phyloP scores from a whole-genome alignment of 2,797 vertebrate genomes.

The Iguana delicatissima region DNA sequence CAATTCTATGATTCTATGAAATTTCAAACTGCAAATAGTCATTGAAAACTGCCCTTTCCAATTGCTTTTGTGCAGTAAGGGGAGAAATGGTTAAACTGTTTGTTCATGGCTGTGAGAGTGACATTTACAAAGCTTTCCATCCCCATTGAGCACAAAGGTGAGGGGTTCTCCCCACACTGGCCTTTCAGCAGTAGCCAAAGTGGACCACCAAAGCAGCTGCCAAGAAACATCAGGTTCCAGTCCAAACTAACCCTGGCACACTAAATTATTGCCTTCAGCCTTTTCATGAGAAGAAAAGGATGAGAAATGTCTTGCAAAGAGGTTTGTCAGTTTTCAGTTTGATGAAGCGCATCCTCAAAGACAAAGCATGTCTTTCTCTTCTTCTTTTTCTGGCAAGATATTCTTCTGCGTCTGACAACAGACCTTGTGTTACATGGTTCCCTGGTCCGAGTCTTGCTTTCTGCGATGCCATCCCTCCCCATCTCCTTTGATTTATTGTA shows the following conservation, averaged over 20 bases:
- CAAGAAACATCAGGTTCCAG: not conserved
- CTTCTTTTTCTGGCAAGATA: conserved; percentile 39
- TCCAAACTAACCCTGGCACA: not conserved
- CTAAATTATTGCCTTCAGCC: not conserved
- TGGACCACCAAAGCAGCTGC: not conserved
- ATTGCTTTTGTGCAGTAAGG: too few relatives aligned
- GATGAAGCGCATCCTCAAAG: not conserved
- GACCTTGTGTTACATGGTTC: not conserved
- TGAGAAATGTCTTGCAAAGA: not conserved
- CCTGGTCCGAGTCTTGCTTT: not conserved
- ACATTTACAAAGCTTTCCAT: too few relatives aligned
- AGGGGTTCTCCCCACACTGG: too few relatives aligned
- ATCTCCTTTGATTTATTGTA: not conserved
- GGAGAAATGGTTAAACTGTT: too few relatives aligned
- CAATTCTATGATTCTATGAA: too few relatives aligned
- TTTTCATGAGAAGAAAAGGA: not conserved
- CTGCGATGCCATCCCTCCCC: not conserved
- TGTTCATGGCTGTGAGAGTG: too few relatives aligned
- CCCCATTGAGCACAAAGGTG: not conserved
- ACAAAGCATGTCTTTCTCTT: not conserved
- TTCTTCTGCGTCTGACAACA: not conserved
- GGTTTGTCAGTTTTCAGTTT: not conserved
- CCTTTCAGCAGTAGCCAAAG: not conserved
- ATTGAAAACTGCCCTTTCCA: too few relatives aligned
- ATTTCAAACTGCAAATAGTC: too few relatives aligned